These are phyloP conservation scores for Salticus scenicus DNA, from an alignment of 2,888 invertebrate species.

Conservation along the genomic window DNA sequence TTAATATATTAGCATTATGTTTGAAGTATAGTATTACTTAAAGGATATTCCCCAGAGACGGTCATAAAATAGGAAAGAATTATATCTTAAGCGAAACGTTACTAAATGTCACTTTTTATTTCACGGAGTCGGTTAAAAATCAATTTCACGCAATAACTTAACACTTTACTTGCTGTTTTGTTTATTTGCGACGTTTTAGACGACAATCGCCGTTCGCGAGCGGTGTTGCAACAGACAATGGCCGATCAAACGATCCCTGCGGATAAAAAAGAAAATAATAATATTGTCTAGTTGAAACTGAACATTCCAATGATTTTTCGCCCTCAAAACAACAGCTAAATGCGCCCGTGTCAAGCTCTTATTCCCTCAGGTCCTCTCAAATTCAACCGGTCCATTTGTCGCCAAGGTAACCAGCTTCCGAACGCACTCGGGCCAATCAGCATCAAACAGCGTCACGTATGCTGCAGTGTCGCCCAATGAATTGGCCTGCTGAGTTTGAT, in stretches of 20 bases:
- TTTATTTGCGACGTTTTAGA: slow-evolving; percentile 1
- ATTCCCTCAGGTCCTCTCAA: slow-evolving; percentile 66
- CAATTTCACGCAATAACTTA: not conserved
- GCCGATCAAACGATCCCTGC: not conserved
- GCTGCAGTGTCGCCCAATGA: slow-evolving; percentile 67
- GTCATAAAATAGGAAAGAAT: no score
- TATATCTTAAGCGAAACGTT: no score
- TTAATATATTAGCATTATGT: no score
- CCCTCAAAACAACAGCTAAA: slow-evolving; percentile 32
- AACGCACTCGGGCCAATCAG: slow-evolving; percentile 60
- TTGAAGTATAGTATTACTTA: no score
- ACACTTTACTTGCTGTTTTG: not conserved
- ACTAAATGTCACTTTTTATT: not conserved
- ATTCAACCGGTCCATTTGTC: slow-evolving; percentile 35
- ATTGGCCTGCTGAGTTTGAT: slow-evolving; percentile 63
- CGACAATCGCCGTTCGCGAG: not conserved
- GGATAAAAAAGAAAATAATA: slow-evolving; percentile 12
- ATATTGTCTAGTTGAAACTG: slow-evolving; percentile 47
- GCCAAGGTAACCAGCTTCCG: slow-evolving; percentile 47
- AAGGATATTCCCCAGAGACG: no score
- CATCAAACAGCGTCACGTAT: slow-evolving; percentile 68
- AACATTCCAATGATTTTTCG: slow-evolving; percentile 58
- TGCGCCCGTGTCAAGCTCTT: slow-evolving; percentile 62
- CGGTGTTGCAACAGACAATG: slow-evolving; percentile 50
- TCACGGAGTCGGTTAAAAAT: not conserved